Conservation (phyloP, 2,797 vertebrate genomes). For the Hydrocynus forskahlii region DNA sequence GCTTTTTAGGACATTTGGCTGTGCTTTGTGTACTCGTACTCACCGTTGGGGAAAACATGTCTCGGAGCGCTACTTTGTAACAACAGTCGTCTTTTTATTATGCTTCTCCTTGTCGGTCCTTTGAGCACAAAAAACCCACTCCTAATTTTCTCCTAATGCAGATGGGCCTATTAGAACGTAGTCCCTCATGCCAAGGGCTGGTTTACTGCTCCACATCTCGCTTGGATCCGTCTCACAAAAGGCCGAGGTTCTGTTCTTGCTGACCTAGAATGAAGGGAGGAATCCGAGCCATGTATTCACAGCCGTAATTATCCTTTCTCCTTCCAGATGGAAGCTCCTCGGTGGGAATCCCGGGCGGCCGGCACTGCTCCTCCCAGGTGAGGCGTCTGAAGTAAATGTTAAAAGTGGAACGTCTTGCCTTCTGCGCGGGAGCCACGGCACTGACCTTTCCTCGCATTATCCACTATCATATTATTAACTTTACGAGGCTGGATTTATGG, state of each 20-base stretch:
- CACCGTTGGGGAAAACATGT: not conserved
- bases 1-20: not conserved
- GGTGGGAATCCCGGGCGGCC: slow-evolving; percentile 11
- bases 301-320: slow-evolving; percentile 27
- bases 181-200: not conserved
- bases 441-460: slow-evolving; percentile 59
- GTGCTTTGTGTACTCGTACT: slow-evolving; percentile 2
- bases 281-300: slow-evolving; percentile 25
- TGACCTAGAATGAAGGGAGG: not conserved
- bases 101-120: not conserved
- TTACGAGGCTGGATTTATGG: slow-evolving; percentile 59
- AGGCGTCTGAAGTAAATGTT: slow-evolving; percentile 28
- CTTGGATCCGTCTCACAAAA: not conserved
- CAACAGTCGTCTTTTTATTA: slow-evolving; percentile 1
- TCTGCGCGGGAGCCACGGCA: not conserved
- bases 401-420: slow-evolving; percentile 28
- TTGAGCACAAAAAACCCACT: not conserved
- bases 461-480: slow-evolving; percentile 53
- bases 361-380: slow-evolving; percentile 20
- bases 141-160: slow-evolving; percentile 22
- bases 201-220: slow-evolving; percentile 1
- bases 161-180: slow-evolving; percentile 31
- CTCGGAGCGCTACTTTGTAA: slow-evolving; percentile 15
- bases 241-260: not conserved
- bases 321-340: not conserved